Percentiles rank a stretch among this genome's conserved stretches.
phyloP scores from a whole-genome alignment of 2,888 invertebrate genomes.

The Perizoma flavofasciatum region DNA sequence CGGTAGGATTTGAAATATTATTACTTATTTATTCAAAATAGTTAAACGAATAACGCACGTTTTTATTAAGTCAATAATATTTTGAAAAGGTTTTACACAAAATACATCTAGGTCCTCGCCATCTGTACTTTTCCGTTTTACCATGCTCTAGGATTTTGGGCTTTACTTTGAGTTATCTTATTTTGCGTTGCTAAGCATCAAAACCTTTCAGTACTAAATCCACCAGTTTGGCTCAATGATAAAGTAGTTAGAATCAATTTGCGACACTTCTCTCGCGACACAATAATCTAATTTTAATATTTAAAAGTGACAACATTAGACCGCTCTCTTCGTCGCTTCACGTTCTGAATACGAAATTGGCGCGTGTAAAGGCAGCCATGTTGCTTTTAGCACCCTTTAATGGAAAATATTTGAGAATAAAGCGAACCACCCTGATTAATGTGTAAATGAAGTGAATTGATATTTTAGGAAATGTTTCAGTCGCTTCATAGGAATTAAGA shows the following conservation, averaged over 20 bases:
- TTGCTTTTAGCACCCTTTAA: slow-evolving; percentile 80
- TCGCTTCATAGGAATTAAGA: slow-evolving; percentile 49
- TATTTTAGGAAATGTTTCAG: slow-evolving; percentile 64
- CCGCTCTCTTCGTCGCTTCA: slow-evolving; percentile 60
- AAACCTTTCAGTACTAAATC: slow-evolving; percentile 2
- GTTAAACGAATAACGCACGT: too few relatives aligned
- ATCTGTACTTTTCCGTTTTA: too few relatives aligned
- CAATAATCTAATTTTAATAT: slow-evolving; percentile 77
- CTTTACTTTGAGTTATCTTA: too few relatives aligned
- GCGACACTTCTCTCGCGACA: slow-evolving; percentile 60
- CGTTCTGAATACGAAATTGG: slow-evolving; percentile 76
- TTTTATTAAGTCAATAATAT: too few relatives aligned
- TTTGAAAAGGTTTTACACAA: too few relatives aligned
- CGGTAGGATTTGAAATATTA: too few relatives aligned
- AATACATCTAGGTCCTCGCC: too few relatives aligned
- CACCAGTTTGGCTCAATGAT: slow-evolving; percentile 30
- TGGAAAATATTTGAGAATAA: slow-evolving; percentile 64
- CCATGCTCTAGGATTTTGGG: too few relatives aligned
- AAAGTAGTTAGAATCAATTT: slow-evolving; percentile 59
- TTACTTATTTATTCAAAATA: too few relatives aligned
- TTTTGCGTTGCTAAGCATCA: neutral
- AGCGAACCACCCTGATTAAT: slow-evolving; percentile 67
- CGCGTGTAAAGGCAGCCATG: slow-evolving; percentile 69
- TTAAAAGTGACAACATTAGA: slow-evolving; percentile 73
- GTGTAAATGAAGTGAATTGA: slow-evolving; percentile 74